A percentile compares a stretch with the other conserved stretches of the same genome.
phyloP scores from a whole-genome alignment of 2,888 invertebrate species.

The Acleris sparsana region DNA sequence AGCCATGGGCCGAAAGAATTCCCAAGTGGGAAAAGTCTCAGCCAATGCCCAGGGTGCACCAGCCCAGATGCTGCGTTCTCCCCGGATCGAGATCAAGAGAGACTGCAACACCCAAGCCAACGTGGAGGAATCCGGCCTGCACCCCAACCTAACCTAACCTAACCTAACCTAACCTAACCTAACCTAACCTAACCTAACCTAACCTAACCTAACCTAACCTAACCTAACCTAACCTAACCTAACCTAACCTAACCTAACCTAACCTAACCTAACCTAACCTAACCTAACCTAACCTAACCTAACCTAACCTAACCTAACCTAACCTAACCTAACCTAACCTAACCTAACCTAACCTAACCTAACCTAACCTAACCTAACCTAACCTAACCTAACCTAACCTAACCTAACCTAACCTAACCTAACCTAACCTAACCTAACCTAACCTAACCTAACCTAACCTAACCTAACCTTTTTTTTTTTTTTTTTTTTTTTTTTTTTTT shows the following conservation, averaged over 20 bases:
- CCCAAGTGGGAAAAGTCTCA: too few species aligned
- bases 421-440: too few species aligned
- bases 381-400: slow-evolving; percentile 36
- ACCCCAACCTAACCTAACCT: slow-evolving; percentile 12
- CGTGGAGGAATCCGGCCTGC: too few species aligned
- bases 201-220: slow-evolving; percentile 15
- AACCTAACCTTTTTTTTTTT: too few species aligned
- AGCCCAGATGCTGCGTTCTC: too few species aligned
- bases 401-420: slow-evolving; percentile 39
- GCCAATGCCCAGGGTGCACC: too few species aligned
- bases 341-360: slow-evolving; percentile 6
- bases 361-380: slow-evolving; percentile 25
- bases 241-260: slow-evolving; percentile 11
- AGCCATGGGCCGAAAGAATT: too few species aligned
- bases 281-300: slow-evolving; percentile 2
- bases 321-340: slow-evolving; percentile 2
- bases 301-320: slow-evolving; percentile 2
- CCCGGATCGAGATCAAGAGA: too few species aligned
- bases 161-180: slow-evolving; percentile 15
- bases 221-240: slow-evolving; percentile 15
- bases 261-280: slow-evolving; percentile 2
- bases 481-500: too few species aligned
- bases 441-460: too few species aligned
- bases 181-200: slow-evolving; percentile 15
- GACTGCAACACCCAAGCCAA: too few species aligned